Evolutionary conservation across 2,888 invertebrate genomes (phyloP).

Genomic region (Morpho helenor): DNA sequence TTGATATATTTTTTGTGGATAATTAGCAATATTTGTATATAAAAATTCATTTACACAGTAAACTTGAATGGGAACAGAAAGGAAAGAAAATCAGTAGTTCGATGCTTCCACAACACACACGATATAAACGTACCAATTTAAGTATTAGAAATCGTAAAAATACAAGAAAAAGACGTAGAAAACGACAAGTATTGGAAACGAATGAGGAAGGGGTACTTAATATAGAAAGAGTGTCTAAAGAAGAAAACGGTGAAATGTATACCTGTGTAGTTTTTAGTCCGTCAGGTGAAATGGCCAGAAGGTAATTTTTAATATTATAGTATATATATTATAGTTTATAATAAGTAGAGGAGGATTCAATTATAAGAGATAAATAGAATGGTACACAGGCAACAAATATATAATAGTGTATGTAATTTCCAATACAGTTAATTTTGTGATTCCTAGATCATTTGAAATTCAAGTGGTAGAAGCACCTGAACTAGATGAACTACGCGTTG

Average conservation of each 20-base stretch:
- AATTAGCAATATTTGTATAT: too few species aligned
- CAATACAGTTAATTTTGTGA: not conserved
- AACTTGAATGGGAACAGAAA: conserved; percentile 72
- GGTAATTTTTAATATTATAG: conserved; percentile 42
- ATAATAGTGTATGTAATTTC: too few species aligned
- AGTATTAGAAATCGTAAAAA: conserved; percentile 29
- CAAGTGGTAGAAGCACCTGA: conserved; percentile 88
- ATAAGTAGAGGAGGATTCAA: not conserved
- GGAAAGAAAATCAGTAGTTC: conserved; percentile 60
- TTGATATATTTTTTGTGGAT: too few species aligned
- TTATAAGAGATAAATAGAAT: too few species aligned
- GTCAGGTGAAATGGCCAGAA: conserved; percentile 86
- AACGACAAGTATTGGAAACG: conserved; percentile 56
- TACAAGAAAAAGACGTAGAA: conserved; percentile 45
- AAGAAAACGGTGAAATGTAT: conserved; percentile 86
- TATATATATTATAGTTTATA: not conserved
- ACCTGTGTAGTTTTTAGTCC: conserved; percentile 89
- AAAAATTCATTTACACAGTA: conserved; percentile 33
- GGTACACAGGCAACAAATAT: too few species aligned
- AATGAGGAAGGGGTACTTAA: conserved; percentile 78
- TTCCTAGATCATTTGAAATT: conserved; percentile 81
- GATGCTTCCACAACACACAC: conserved; percentile 50
- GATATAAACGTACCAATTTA: conserved; percentile 53
- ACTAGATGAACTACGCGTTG: conserved; percentile 89
- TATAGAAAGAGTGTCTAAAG: conserved; percentile 79